phyloP scores from a whole-genome alignment of 2,797 vertebrate species.

The Varecia variegata region DNA sequence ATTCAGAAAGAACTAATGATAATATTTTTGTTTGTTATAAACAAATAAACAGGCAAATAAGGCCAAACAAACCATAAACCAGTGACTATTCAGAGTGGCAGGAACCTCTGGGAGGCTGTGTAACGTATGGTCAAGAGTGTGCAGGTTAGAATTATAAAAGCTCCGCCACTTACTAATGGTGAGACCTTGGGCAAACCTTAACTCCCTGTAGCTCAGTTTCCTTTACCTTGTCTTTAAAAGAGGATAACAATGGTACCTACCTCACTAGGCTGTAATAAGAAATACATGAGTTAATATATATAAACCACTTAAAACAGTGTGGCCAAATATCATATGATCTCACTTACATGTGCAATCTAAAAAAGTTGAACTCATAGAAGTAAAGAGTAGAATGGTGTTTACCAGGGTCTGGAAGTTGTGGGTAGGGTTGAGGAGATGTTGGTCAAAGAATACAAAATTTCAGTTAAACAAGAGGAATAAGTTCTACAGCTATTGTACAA shows the following conservation, averaged over 20 bases:
- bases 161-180: neutral
- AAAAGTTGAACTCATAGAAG: neutral
- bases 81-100: neutral
- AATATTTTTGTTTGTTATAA: slow-evolving; percentile 7
- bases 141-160: neutral
- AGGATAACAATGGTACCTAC: neutral
- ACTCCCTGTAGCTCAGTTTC: neutral
- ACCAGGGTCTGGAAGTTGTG: neutral
- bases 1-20: neutral
- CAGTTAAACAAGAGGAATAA: neutral
- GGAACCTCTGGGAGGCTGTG: neutral
- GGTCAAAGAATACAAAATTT: neutral
- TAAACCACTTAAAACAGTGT: neutral
- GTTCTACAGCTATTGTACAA: neutral
- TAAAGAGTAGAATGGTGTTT: neutral
- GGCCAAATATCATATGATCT: neutral
- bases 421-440: neutral
- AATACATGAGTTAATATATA: neutral
- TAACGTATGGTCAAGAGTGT: neutral
- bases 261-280: neutral
- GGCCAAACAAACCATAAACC: neutral
- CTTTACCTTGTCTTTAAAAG: neutral
- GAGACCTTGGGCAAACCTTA: neutral
- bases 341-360: neutral
- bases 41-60: neutral